Conservation (phyloP, 2,113 vertebrate genomes). For the Neoarius graeffei region DNA sequence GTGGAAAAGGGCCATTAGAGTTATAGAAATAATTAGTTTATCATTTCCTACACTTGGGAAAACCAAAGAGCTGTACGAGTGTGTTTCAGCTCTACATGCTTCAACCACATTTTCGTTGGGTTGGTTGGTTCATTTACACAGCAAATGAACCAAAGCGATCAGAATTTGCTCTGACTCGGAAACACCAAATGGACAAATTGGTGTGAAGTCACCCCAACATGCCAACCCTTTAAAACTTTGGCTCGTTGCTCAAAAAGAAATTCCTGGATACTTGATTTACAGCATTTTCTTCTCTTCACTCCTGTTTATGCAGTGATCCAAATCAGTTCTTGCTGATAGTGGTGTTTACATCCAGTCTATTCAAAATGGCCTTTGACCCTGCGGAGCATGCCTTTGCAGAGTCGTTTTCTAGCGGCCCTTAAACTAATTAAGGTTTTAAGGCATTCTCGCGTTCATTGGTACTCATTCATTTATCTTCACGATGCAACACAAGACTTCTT, state of each 20-base stretch:
- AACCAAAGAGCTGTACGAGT: not conserved
- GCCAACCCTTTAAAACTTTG: not conserved
- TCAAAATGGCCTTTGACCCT: slow-evolving; percentile 15
- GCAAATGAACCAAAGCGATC: not conserved
- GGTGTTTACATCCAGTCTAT: slow-evolving; percentile 19
- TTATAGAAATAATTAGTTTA: too few relatives aligned
- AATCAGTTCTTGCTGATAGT: slow-evolving; percentile 3
- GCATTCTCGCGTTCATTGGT: not conserved
- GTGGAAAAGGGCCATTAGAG: too few relatives aligned
- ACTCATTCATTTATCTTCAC: not conserved
- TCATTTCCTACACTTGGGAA: not conserved
- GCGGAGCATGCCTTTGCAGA: too few relatives aligned
- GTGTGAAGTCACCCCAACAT: not conserved
- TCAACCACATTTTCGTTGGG: not conserved
- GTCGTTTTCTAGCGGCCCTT: not conserved
- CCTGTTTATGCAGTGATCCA: not conserved
- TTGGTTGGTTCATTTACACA: not conserved
- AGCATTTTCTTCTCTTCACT: too few relatives aligned
- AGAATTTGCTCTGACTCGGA: not conserved
- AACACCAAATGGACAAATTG: not conserved
- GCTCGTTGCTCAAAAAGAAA: too few relatives aligned
- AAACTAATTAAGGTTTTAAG: not conserved
- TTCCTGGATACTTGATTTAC: too few relatives aligned
- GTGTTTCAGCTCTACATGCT: not conserved
- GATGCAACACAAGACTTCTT: not conserved